Conservation (phyloP, 2,888 invertebrate species). For the Philhelius pedissequus region DNA sequence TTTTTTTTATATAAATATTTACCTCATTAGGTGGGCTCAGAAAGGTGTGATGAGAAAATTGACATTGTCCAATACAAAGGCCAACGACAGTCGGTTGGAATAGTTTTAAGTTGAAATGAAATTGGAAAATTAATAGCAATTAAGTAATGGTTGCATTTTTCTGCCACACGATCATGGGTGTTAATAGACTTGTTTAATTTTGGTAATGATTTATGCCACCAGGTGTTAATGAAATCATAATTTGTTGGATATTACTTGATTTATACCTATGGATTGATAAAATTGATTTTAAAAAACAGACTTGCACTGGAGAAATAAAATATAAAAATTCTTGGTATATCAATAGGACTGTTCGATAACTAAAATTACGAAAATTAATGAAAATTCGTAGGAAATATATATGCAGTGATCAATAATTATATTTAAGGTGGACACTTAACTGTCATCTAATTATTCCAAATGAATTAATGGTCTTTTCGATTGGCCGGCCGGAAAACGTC, state of each 20-base stretch:
- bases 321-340: too few relatives aligned
- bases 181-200: slow-evolving; percentile 26
- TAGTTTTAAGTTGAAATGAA: neutral
- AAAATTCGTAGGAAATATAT: too few relatives aligned
- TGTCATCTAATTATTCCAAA: too few relatives aligned
- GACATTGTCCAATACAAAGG: slow-evolving; percentile 24
- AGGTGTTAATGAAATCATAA: neutral
- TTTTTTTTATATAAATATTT: slow-evolving; percentile 45
- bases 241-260: neutral
- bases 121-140: neutral
- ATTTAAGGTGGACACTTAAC: too few relatives aligned
- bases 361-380: too few relatives aligned
- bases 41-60: neutral
- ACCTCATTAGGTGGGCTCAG: neutral
- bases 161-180: slow-evolving; percentile 10
- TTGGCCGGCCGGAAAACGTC: too few relatives aligned
- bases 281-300: too few relatives aligned
- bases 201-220: slow-evolving; percentile 1
- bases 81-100: neutral
- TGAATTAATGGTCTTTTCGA: too few relatives aligned
- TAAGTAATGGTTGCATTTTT: slow-evolving; percentile 30
- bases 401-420: too few relatives aligned
- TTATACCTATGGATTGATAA: too few relatives aligned
- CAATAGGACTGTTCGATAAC: too few relatives aligned
- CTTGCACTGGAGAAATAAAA: too few relatives aligned